These are phyloP conservation scores for Lipophrys pholis DNA, from an alignment of 2,113 vertebrate species.

Conservation along the genomic window DNA sequence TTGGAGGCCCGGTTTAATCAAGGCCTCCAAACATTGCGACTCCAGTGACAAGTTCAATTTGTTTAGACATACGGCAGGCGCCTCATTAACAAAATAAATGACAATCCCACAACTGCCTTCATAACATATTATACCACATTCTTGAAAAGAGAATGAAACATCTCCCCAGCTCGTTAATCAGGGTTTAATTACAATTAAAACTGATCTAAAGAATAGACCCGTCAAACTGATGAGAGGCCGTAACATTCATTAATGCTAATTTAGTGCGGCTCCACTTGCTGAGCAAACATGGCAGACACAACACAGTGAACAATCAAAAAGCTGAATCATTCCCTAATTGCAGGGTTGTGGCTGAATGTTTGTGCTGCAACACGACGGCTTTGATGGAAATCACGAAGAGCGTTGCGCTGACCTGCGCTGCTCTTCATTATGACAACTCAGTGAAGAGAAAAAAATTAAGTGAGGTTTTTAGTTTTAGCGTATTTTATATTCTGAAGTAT, in stretches of 20 bases:
- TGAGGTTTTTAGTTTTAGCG: background rate
- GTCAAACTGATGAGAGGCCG: conserved; percentile 77
- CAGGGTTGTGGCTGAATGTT: conserved; percentile 58
- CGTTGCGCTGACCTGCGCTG: conserved; percentile 25
- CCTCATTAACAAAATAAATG: conserved; percentile 77
- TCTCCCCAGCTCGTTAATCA: conserved; percentile 75
- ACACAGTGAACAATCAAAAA: conserved; percentile 74
- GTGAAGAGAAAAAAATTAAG: background rate
- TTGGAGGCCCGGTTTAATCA: conserved; percentile 15
- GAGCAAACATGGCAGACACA: conserved; percentile 64
- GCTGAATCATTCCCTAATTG: conserved; percentile 76
- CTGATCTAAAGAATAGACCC: conserved; percentile 79
- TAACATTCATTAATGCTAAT: conserved; percentile 80
- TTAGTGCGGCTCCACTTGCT: conserved; percentile 65
- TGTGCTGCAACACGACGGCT: conserved; percentile 31
- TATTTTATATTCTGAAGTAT: background rate
- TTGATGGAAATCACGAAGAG: conserved; percentile 47
- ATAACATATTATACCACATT: conserved; percentile 69
- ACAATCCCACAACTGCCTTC: conserved; percentile 74
- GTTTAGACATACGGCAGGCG: conserved; percentile 70
- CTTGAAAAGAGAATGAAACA: conserved; percentile 68
- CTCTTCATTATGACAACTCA: background rate
- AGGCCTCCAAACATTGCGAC: conserved; percentile 17
- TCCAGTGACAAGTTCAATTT: conserved; percentile 49
- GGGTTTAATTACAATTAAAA: conserved; percentile 80